Base-by-base conservation (phyloP, 2,113 vertebrate genomes). In the Macrotus californicus region DNA sequence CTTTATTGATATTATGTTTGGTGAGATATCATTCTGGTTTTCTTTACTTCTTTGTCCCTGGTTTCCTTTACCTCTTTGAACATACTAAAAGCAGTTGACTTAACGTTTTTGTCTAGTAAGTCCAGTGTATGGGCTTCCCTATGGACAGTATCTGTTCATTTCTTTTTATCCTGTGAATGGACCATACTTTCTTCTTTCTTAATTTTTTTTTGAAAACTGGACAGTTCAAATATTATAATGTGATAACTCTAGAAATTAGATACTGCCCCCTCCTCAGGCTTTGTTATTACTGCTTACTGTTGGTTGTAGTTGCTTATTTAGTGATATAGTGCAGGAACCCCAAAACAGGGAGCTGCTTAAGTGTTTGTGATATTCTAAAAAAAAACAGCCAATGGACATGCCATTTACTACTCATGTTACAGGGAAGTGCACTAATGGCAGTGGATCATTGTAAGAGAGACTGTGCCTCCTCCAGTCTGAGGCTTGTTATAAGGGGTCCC, bases 131-230 rank as follows among this genome's bases (percentile, higher is more conserved):
- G n/a, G 29, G 46, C 22, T 84, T 93, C 67, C 43, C 72, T 39
- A 29, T 34, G 7, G 29, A 73, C 3, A 41, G 22, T 81, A 81
- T 88, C 75, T 73, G 19, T 66, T 81, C n/a, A 64, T 56, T 84
- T 75, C 8, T 75, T 93, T 80, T 48, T 87, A 21, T 91, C 29
- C 59, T 92, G 24, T 85, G 34, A 73, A 36, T 89, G 54, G 22
- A 15, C 26, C 15, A 26, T 91, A 56, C 64, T 59, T 77, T 61
- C 16, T 61, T 88, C 14, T 92, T 76, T 96, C 54, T 56, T 93
- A 75, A 59, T 67, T 96, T 81, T 59, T 81, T 75, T 18, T 73
- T 80, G 34, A 93, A 95, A 86, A 80, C 56, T 86, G 46, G 26
- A 24, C 18, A 95, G 72, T 90, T 90, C 66, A 6, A 41, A 41